Conservation (phyloP, 2,113 vertebrate species). For the Suricata suricatta region DNA sequence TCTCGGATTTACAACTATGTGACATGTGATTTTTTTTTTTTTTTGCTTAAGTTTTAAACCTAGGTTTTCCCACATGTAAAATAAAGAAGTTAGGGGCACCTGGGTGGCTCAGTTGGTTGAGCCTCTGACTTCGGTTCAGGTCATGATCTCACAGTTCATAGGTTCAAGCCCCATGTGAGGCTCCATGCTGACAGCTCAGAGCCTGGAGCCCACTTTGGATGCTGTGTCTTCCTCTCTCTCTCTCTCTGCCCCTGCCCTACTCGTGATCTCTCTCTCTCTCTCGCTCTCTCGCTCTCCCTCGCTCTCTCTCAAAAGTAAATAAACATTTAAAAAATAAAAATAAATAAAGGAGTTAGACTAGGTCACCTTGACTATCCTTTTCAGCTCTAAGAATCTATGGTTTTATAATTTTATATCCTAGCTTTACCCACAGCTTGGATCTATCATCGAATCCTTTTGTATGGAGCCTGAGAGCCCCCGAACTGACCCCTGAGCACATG, state of each 20-base stretch:
- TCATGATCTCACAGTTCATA: no score
- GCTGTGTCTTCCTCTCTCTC: no score
- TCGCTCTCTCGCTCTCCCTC: no score
- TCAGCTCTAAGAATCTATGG: neutral
- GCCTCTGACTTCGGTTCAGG: no score
- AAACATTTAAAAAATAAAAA: no score
- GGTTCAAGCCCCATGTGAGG: no score
- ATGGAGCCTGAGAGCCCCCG: neutral
- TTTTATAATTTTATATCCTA: constrained; percentile 18
- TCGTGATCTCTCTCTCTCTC: no score
- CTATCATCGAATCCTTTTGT: neutral
- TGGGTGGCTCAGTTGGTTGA: no score
- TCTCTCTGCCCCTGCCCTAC: no score
- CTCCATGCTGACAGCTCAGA: no score
- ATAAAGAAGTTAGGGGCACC: neutral
- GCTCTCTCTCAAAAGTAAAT: no score
- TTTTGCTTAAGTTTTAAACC: neutral
- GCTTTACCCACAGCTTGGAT: neutral
- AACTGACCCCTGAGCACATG: neutral
- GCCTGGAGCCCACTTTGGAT: no score
- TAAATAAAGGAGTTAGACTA: neutral
- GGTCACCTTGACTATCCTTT: neutral
- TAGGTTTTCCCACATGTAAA: neutral
- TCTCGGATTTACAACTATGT: neutral
- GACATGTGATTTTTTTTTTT: neutral